Evolutionary conservation across 2,888 invertebrate species (phyloP), one percentile per base, ranked within the genome.

Genomic region (Amphiduros pacificus): DNA sequence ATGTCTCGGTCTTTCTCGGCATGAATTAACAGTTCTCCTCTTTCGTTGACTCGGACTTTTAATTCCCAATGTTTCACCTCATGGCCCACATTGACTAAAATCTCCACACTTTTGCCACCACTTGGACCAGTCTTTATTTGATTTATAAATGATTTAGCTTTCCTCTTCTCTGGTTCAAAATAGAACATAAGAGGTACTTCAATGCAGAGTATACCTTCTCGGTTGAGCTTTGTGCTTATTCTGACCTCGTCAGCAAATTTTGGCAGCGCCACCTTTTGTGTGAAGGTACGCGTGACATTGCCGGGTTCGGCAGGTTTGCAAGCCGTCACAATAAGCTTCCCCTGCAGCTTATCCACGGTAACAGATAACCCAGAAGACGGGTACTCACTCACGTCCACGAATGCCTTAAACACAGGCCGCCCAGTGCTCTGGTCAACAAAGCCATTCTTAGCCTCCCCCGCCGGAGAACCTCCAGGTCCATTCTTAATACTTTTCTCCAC

Each of bases 131-230:
- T 60, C 28, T 56, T 66, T 36, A 53, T 55, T 55, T 67, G 69
- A 40, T 67, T 53, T 3, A 67, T 61, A 29, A 67, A 67, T n/a
- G 67, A 67, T 51, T 61, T 57, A 27, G 62, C 54, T 14, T 61
- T n/a, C 26, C 32, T 51, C 24, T 59, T 55, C 26, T 60, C 52
- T 49, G 48, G 55, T 9, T 65, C 62, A 54, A 71, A 71, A 40
- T 71, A 66, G 56, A 64, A 71, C 36, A 71, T 44, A n/a, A 71
- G 65, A 6, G 71, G 71, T 9, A 71, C 66, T 40, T 67, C 67
- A 9, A 70, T 55, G 27, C 62, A 65, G 11, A 70, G 60, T 20
- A 65, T 52, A 0, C 71, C 71, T 6, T 59, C 58, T 24, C 52
- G 53, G 59, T 59, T 64, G 44, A 71, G 41, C 11, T 52, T 36